These are phyloP conservation scores for Yoshiicerus persimilis DNA, from an alignment of 1,140 invertebrate species.

Conservation along the genomic window DNA sequence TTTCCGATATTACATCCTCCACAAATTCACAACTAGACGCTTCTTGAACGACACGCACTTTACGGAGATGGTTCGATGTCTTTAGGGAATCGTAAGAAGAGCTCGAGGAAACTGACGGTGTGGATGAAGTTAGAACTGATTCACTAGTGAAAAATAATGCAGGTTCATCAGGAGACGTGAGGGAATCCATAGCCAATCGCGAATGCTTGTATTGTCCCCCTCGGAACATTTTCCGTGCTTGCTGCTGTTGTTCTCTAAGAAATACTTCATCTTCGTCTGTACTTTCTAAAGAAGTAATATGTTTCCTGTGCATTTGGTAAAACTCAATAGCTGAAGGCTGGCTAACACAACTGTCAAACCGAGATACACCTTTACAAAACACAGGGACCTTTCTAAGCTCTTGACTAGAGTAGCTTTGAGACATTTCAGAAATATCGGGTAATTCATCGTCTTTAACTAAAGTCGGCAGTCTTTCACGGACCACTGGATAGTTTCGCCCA, in stretches of 20 bases:
- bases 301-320: background rate
- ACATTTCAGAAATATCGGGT: background rate
- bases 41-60: conserved; percentile 25
- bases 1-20: background rate
- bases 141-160: background rate
- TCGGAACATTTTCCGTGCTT: background rate
- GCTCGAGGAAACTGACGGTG: background rate
- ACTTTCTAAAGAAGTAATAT: background rate
- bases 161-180: background rate
- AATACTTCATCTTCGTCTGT: conserved; percentile 42
- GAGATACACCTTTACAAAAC: background rate
- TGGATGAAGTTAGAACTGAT: background rate
- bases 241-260: background rate
- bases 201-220: background rate
- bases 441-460: background rate
- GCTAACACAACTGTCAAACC: background rate
- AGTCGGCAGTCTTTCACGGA: background rate
- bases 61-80: background rate
- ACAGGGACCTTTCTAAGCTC: background rate
- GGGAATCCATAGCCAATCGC: background rate
- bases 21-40: background rate
- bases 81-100: conserved; percentile 39
- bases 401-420: background rate
- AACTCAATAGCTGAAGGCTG: background rate
- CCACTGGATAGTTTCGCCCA: background rate